Evolutionary conservation across 2,797 vertebrate genomes (phyloP).

Genomic region (Loris lydekkerianus): DNA sequence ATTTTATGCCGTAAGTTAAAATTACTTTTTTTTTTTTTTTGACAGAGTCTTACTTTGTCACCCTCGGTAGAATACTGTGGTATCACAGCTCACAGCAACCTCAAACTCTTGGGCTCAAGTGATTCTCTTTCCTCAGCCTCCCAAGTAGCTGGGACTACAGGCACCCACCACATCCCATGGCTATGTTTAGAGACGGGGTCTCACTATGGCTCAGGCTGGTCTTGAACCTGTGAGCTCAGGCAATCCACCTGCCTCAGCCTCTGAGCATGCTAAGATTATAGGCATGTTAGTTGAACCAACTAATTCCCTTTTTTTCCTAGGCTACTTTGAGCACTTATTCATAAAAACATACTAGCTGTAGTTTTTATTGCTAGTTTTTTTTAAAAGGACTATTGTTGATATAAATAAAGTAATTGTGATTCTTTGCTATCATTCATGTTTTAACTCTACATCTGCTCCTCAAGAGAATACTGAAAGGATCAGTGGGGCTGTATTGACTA

Average conservation of each 20-base stretch:
- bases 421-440: conserved; percentile 1
- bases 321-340: background rate
- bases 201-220: too few relatives aligned
- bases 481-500: background rate
- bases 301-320: conserved; percentile 17
- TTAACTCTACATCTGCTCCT: background rate
- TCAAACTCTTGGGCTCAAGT: too few relatives aligned
- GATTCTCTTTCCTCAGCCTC: too few relatives aligned
- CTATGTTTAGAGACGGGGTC: too few relatives aligned
- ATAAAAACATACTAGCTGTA: background rate
- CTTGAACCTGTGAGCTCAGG: too few relatives aligned
- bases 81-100: too few relatives aligned
- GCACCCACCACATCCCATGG: too few relatives aligned
- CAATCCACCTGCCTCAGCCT: too few relatives aligned
- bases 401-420: conserved; percentile 28
- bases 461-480: background rate
- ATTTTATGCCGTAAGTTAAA: conserved; percentile 20
- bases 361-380: conserved; percentile 11
- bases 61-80: too few relatives aligned
- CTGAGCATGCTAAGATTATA: too few relatives aligned
- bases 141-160: too few relatives aligned
- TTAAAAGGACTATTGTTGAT: background rate
- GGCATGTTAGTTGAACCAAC: background rate
- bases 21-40: background rate
- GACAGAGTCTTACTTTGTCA: too few relatives aligned